Conservation (phyloP, 2,888 invertebrate genomes). For the Oligia strigilis region DNA sequence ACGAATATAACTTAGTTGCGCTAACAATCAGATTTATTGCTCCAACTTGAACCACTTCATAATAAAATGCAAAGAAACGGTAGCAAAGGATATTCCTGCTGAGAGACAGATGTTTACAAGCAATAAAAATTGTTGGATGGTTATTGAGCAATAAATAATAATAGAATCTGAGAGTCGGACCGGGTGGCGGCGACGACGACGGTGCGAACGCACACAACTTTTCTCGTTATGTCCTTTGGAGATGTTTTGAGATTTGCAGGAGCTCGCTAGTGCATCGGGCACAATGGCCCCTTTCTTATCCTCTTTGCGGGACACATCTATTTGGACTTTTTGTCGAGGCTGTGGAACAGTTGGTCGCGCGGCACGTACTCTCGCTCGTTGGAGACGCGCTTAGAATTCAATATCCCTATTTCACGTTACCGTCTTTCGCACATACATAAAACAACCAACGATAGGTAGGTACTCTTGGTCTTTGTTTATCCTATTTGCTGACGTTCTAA, state of each 20-base stretch:
- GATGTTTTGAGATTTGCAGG: constrained; percentile 85
- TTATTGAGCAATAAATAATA: constrained; percentile 79
- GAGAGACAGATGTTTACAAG: constrained; percentile 71
- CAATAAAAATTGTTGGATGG: constrained; percentile 73
- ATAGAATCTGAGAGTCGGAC: constrained; percentile 72
- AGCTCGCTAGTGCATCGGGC: constrained; percentile 80
- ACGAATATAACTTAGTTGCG: constrained; percentile 29
- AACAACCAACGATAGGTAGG: constrained; percentile 79
- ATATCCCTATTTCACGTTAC: constrained; percentile 83
- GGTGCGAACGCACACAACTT: constrained; percentile 77
- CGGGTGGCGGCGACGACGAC: constrained; percentile 50
- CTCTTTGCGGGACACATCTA: constrained; percentile 81
- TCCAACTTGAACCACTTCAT: constrained; percentile 55
- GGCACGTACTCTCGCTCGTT: constrained; percentile 83
- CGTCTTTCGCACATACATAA: constrained; percentile 79
- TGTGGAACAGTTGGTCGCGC: constrained; percentile 80
- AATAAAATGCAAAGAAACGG: constrained; percentile 60
- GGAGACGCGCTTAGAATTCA: constrained; percentile 86
- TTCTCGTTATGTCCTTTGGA: constrained; percentile 84
- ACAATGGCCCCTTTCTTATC: constrained; percentile 83
- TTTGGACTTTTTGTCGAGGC: constrained; percentile 83
- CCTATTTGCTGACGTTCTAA: constrained; percentile 74
- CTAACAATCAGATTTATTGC: constrained; percentile 54
- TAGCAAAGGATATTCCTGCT: constrained; percentile 59
- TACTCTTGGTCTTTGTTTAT: constrained; percentile 77